Evolutionary conservation across 2,797 vertebrate species (phyloP).

Genomic region (Podarcis siculus): DNA sequence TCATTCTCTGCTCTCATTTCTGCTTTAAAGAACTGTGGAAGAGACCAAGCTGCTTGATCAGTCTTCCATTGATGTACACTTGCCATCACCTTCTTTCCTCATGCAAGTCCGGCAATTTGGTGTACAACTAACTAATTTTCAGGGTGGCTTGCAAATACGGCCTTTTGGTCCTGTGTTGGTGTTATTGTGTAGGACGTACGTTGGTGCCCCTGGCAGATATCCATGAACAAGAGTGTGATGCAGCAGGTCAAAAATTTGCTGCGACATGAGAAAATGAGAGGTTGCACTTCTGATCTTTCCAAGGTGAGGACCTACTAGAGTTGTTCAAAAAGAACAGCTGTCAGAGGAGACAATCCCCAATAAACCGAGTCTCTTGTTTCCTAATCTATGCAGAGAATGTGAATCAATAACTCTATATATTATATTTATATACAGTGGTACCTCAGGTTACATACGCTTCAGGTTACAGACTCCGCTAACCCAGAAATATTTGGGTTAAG

Average conservation of each 20-base stretch:
- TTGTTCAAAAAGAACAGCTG: not conserved
- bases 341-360: not conserved
- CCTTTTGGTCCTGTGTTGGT: not conserved
- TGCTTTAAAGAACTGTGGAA: constrained; percentile 22
- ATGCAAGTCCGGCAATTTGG: not conserved
- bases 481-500: too few species aligned
- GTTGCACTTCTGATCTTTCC: not conserved
- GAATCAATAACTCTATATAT: not conserved
- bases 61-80: not conserved
- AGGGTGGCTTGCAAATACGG: not conserved
- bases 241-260: not conserved
- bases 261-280: not conserved
- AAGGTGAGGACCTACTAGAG: not conserved
- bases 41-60: constrained; percentile 17
- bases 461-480: too few species aligned
- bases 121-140: constrained; percentile 4
- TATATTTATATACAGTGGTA: not conserved
- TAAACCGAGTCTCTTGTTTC: not conserved
- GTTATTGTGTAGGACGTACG: not conserved
- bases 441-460: too few species aligned
- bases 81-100: not conserved
- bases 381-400: not conserved
- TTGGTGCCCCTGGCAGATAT: not conserved
- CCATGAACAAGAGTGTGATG: not conserved
- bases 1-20: constrained; percentile 26